Evolutionary conservation across 1,140 invertebrate genomes (phyloP).

Genomic region (Habropoda laboriosa): DNA sequence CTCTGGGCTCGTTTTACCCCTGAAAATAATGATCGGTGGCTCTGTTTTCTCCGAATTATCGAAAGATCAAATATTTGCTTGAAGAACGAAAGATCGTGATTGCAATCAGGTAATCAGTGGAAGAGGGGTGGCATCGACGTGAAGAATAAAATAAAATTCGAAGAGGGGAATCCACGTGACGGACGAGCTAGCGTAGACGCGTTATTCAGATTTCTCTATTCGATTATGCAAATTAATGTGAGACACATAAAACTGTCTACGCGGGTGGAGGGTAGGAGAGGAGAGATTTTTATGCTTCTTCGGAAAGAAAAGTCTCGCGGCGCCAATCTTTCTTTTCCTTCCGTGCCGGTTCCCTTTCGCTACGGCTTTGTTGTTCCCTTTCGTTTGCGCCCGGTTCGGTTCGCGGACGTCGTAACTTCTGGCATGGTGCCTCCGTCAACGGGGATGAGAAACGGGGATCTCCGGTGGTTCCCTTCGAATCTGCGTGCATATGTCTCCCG

Average conservation of each 20-base stretch:
- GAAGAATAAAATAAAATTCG: conserved; percentile 10
- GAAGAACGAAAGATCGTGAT: neutral
- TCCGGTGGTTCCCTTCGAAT: conserved; percentile 55
- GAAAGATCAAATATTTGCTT: conserved; percentile 8
- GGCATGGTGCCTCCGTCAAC: conserved; percentile 47
- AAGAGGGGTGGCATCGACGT: neutral
- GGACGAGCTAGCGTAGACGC: conserved; percentile 67
- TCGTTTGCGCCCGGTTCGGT: conserved; percentile 25
- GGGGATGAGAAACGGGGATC: conserved; percentile 17
- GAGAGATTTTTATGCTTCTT: conserved; percentile 79
- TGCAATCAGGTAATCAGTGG: conserved; percentile 47
- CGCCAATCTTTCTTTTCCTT: conserved; percentile 69
- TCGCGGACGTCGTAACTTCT: conserved; percentile 56
- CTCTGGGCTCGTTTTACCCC: neutral
- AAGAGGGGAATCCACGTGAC: conserved; percentile 60
- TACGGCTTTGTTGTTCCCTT: conserved; percentile 29
- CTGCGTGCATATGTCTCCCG: conserved; percentile 70
- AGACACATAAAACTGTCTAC: conserved; percentile 79
- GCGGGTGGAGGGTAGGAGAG: conserved; percentile 25
- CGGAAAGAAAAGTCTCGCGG: conserved; percentile 79
- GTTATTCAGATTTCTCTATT: conserved; percentile 81
- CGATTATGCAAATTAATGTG: conserved; percentile 81
- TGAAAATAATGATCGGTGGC: neutral
- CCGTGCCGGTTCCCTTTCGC: conserved; percentile 40
- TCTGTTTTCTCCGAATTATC: neutral